Evolutionary conservation across 2,888 invertebrate genomes (phyloP).

Genomic region (Patella pellucida): DNA sequence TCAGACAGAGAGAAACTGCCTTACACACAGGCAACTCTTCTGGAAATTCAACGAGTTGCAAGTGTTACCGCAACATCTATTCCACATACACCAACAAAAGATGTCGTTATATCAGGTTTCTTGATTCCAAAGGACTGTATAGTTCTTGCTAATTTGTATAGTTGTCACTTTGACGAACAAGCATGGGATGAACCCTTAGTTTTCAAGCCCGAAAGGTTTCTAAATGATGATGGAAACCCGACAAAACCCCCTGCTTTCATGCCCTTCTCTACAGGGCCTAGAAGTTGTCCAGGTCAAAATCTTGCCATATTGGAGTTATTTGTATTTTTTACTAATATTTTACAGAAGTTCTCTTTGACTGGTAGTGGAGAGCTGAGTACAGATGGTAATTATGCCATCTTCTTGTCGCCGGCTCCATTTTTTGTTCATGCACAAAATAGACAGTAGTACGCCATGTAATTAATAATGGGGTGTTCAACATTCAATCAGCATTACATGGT

Average conservation of each 20-base stretch:
- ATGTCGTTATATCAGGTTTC: constrained; percentile 15
- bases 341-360: constrained; percentile 34
- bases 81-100: constrained; percentile 6
- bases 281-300: constrained; percentile 47
- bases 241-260: constrained; percentile 30
- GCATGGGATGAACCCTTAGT: constrained; percentile 15
- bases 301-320: constrained; percentile 45
- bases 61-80: not conserved
- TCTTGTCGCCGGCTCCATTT: no score
- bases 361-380: no score
- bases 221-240: constrained; percentile 4
- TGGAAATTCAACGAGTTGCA: constrained; percentile 18
- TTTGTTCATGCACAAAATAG: no score
- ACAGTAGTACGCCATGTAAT: no score
- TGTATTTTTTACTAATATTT: constrained; percentile 39
- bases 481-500: no score
- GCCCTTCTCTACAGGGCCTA: constrained; percentile 41
- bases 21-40: constrained; percentile 17
- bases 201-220: constrained; percentile 20
- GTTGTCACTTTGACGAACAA: constrained; percentile 4
- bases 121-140: constrained; percentile 13
- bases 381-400: no score
- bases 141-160: constrained; percentile 2
- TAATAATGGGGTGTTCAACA: no score
- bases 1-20: not conserved